These are phyloP conservation scores for Sphaeridia pumilis DNA, from an alignment of 2,888 invertebrate genomes.

Conservation along the genomic window DNA sequence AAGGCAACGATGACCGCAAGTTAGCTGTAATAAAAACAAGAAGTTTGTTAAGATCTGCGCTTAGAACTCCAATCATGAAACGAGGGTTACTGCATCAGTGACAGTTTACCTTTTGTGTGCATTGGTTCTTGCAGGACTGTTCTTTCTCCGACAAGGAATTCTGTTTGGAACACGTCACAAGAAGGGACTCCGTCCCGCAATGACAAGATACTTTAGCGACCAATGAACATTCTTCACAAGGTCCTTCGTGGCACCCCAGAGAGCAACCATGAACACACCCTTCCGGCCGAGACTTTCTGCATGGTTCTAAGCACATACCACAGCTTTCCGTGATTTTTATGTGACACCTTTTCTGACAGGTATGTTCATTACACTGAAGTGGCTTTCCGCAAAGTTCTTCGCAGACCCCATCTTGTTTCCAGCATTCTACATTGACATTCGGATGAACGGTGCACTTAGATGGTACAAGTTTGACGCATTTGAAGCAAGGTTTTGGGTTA, in stretches of 20 bases:
- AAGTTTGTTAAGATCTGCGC: neutral
- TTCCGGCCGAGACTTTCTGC: conserved; percentile 38
- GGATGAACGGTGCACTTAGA: conserved; percentile 24
- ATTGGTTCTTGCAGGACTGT: conserved; percentile 65
- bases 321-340: conserved; percentile 15
- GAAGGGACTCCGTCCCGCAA: conserved; percentile 64
- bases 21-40: conserved; percentile 46
- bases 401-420: conserved; percentile 18
- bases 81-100: neutral
- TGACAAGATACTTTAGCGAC: conserved; percentile 63
- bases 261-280: conserved; percentile 43
- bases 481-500: conserved; percentile 20
- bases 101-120: conserved; percentile 59
- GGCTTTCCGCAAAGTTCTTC: conserved; percentile 24
- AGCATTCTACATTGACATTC: conserved; percentile 21
- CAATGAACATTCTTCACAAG: conserved; percentile 62
- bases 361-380: conserved; percentile 10
- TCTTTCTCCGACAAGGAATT: conserved; percentile 45
- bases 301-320: conserved; percentile 28
- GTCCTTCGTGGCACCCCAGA: conserved; percentile 46
- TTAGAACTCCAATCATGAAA: neutral
- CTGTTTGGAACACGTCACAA: conserved; percentile 56
- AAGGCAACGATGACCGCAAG: conserved; percentile 73
- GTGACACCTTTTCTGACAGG: conserved; percentile 11
- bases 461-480: conserved; percentile 19